Evolutionary conservation across 1,140 invertebrate genomes (phyloP).

Genomic region (Trichonephila inaurata): DNA sequence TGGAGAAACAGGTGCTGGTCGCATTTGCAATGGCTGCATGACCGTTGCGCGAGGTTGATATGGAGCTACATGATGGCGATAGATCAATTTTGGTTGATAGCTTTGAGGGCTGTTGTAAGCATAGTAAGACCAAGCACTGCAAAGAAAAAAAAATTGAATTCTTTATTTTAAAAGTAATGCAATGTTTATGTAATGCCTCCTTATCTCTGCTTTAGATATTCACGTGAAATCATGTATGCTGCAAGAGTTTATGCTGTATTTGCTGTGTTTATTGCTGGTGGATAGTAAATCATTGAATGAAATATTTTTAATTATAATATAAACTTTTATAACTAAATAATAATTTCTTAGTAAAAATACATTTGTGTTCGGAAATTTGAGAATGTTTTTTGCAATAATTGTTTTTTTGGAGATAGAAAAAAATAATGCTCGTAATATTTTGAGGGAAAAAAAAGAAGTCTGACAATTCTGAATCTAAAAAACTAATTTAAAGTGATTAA

Average conservation of each 20-base stretch:
- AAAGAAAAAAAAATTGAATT: background rate
- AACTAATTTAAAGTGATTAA: no score
- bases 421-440: no score
- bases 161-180: background rate
- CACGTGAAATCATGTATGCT: background rate
- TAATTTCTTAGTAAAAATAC: no score
- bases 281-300: no score
- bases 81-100: constrained; percentile 46
- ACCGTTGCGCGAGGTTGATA: constrained; percentile 39
- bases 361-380: no score
- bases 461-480: no score
- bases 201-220: background rate
- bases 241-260: background rate
- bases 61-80: constrained; percentile 51
- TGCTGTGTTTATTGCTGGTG: no score
- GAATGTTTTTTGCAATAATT: no score
- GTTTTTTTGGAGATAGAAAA: no score
- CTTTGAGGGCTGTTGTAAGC: background rate
- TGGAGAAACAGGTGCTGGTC: background rate
- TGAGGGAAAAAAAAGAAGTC: no score
- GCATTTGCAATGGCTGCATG: background rate
- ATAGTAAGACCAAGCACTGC: constrained; percentile 59
- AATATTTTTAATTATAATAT: no score
- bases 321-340: no score
- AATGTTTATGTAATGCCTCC: background rate